These are phyloP conservation scores for Chymomyza caudatula DNA, from an alignment of 2,888 invertebrate species.

Conservation along the genomic window DNA sequence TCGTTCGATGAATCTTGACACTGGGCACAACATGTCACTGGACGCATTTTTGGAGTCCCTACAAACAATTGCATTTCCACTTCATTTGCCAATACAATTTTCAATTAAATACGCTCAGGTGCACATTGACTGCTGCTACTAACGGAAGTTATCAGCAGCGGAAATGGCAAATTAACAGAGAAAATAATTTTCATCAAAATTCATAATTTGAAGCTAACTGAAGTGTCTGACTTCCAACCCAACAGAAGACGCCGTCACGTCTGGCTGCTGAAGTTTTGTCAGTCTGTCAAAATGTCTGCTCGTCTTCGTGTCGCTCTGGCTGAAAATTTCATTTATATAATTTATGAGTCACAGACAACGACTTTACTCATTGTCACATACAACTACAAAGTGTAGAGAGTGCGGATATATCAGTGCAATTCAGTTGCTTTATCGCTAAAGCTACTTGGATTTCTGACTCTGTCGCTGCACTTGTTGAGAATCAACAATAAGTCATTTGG, in stretches of 20 bases:
- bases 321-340: conserved; percentile 32
- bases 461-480: conserved; percentile 13
- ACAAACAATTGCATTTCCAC: conserved; percentile 14
- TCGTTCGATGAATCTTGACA: not conserved
- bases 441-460: not conserved
- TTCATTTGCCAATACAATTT: conserved; percentile 11
- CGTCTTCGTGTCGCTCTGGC: conserved; percentile 18
- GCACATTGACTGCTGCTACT: not conserved
- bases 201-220: not conserved
- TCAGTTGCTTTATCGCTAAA: not conserved
- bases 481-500: not conserved
- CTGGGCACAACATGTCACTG: not conserved
- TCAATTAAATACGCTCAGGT: conserved; percentile 12
- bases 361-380: not conserved
- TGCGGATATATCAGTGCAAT: not conserved
- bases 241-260: conserved; percentile 56
- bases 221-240: not conserved
- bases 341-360: conserved; percentile 37
- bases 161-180: conserved; percentile 41
- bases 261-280: conserved; percentile 35
- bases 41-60: not conserved
- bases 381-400: not conserved
- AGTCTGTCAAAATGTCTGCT: not conserved
- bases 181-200: conserved; percentile 12
- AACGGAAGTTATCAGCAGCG: conserved; percentile 2